A percentile compares a stretch with the other conserved stretches of the same genome.
phyloP scores from a whole-genome alignment of 2,797 vertebrate species.

The Falco novaeseelandiae region DNA sequence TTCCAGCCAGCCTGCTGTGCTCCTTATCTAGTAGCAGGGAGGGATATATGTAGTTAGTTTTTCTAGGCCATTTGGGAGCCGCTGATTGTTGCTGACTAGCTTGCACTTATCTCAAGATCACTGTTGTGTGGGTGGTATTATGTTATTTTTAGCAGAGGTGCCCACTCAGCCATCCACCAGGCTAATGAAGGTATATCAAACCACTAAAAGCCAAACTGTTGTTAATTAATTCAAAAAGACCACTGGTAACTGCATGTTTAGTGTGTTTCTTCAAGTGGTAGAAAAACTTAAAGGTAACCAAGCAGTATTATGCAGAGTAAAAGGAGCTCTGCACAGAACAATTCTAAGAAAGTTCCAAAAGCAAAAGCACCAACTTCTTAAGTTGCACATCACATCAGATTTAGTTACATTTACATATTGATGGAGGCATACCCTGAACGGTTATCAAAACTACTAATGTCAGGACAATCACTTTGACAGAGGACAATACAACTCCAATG shows the following conservation, averaged over 20 bases:
- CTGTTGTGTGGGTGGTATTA: not conserved
- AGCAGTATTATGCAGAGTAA: not conserved
- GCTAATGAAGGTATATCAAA: not conserved
- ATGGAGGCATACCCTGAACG: not conserved
- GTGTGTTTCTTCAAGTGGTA: not conserved
- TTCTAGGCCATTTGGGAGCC: not conserved
- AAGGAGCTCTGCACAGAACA: not conserved
- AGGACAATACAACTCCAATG: not conserved
- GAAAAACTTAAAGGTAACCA: not conserved
- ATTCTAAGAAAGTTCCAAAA: not conserved
- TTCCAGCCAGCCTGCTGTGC: not conserved
- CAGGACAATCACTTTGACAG: not conserved
- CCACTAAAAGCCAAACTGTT: not conserved
- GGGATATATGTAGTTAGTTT: rapidly evolving
- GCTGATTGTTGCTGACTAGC: not conserved
- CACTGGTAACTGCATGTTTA: not conserved
- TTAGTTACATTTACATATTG: not conserved
- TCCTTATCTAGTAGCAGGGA: not conserved
- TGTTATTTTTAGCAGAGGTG: not conserved
- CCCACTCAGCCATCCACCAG: not conserved
- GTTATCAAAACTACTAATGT: not conserved
- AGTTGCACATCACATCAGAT: not conserved
- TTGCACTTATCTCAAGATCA: not conserved
- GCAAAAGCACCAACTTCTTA: not conserved
- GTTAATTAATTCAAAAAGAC: not conserved